Conservation (phyloP, 30 jellyfish, hydroid and myxozoan genomes). For the Sanderia malayensis region DNA sequence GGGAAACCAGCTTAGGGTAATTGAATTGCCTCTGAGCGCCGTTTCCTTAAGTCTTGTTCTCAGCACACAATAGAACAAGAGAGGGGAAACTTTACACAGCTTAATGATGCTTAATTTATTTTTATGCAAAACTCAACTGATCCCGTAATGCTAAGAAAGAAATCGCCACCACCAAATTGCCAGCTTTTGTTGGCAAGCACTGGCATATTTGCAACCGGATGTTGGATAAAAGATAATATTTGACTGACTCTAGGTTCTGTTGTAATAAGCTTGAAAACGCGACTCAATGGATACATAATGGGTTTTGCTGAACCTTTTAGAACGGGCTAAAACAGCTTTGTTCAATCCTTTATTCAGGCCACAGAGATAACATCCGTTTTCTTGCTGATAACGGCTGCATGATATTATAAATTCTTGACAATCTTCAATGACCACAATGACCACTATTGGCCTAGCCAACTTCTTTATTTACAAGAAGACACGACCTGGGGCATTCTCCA, state of each 20-base stretch:
- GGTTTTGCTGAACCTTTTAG: constrained; percentile 50
- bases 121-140: constrained; percentile 59
- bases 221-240: constrained; percentile 66
- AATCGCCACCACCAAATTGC: constrained; percentile 55
- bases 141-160: constrained; percentile 70
- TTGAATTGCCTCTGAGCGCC: constrained; percentile 78
- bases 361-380: constrained; percentile 72
- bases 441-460: neutral
- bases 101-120: constrained; percentile 64
- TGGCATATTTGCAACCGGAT: constrained; percentile 71
- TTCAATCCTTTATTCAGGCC: constrained; percentile 52
- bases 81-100: constrained; percentile 68
- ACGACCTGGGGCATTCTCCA: constrained; percentile 2
- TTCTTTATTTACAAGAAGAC: neutral
- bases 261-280: constrained; percentile 61
- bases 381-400: constrained; percentile 58
- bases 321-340: constrained; percentile 50
- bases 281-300: constrained; percentile 35
- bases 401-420: constrained; percentile 46
- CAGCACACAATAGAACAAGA: constrained; percentile 51
- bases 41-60: constrained; percentile 66
- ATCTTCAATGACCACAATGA: constrained; percentile 38
- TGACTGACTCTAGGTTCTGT: constrained; percentile 66
- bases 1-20: constrained; percentile 68
- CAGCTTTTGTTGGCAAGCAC: constrained; percentile 37